A percentile compares a stretch with the other conserved stretches of the same genome.
Conservation (phyloP, 2,113 vertebrate genomes). For the Scomber japonicus region DNA sequence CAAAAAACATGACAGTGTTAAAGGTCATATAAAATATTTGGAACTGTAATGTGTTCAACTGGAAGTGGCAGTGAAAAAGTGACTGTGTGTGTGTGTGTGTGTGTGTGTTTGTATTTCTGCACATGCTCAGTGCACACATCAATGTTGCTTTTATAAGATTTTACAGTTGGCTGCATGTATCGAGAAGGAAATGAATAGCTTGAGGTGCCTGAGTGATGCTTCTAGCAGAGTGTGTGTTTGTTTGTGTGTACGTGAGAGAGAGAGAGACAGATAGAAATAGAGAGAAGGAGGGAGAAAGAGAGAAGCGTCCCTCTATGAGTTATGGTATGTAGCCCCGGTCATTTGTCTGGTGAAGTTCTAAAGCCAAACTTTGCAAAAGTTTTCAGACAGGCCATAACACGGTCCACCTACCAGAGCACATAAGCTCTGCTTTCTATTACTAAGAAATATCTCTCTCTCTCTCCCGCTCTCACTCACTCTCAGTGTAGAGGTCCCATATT, state of each 20-base stretch:
- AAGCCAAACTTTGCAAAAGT: constrained; percentile 71
- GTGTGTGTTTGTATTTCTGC: neutral
- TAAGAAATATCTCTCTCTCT: constrained; percentile 33
- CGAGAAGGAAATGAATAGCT: constrained; percentile 72
- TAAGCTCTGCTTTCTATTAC: constrained; percentile 71
- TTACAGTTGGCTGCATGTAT: constrained; percentile 67
- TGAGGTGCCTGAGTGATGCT: constrained; percentile 68
- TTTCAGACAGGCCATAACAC: constrained; percentile 79
- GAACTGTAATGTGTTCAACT: constrained; percentile 38
- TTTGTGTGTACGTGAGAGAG: neutral
- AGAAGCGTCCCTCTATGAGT: constrained; percentile 54
- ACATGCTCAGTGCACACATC: constrained; percentile 13
- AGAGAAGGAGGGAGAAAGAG: constrained; percentile 12
- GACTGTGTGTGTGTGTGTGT: constrained; percentile 1
- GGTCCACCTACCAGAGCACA: constrained; percentile 72
- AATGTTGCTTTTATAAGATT: constrained; percentile 56
- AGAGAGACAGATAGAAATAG: constrained; percentile 24
- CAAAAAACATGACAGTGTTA: neutral
- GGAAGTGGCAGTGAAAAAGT: constrained; percentile 22
- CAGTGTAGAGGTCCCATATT: constrained; percentile 18
- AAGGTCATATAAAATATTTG: constrained; percentile 16
- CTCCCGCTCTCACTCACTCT: constrained; percentile 30
- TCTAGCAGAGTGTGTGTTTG: constrained; percentile 16
- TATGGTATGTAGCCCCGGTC: constrained; percentile 56
- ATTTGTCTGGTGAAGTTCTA: constrained; percentile 75